phyloP scores from a whole-genome alignment of 2,113 vertebrate species.

The Psittacara wagleri region DNA sequence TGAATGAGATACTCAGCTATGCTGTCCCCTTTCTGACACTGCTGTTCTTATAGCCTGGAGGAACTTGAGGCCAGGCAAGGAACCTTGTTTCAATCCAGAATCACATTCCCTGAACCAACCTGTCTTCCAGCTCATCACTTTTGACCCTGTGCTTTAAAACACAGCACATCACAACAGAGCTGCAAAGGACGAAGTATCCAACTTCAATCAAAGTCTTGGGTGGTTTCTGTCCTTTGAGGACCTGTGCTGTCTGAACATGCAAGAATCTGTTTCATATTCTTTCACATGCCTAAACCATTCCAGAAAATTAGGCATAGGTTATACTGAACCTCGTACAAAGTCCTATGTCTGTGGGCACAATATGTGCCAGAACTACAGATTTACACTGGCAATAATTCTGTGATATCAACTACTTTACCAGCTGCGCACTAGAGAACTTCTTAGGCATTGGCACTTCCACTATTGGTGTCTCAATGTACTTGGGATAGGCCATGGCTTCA shows the following conservation, averaged over 20 bases:
- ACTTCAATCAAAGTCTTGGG: neutral
- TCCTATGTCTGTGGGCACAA: neutral
- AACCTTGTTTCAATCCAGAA: neutral
- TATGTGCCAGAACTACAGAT: neutral
- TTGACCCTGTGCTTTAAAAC: neutral
- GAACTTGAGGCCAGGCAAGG: neutral
- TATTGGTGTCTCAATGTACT: slow-evolving; percentile 80
- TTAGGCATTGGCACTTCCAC: slow-evolving; percentile 92
- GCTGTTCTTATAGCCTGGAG: neutral
- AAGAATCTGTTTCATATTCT: neutral
- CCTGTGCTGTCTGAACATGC: fast-evolving
- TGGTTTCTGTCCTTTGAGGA: neutral
- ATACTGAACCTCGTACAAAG: neutral
- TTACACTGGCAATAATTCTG: neutral
- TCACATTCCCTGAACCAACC: neutral
- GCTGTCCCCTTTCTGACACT: neutral
- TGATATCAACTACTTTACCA: slow-evolving; percentile 77
- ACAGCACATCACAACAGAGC: neutral
- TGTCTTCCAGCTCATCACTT: neutral
- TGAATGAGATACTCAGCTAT: neutral
- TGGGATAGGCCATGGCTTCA: slow-evolving; percentile 84
- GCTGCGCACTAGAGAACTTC: slow-evolving; percentile 74
- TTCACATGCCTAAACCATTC: neutral
- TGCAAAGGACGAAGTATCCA: neutral
- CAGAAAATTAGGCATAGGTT: neutral